Percentiles rank a stretch among this genome's conserved stretches.
These are phyloP conservation scores for Trachymyrmex septentrionalis DNA, from an alignment of 1,140 invertebrate species.

Conservation along the genomic window DNA sequence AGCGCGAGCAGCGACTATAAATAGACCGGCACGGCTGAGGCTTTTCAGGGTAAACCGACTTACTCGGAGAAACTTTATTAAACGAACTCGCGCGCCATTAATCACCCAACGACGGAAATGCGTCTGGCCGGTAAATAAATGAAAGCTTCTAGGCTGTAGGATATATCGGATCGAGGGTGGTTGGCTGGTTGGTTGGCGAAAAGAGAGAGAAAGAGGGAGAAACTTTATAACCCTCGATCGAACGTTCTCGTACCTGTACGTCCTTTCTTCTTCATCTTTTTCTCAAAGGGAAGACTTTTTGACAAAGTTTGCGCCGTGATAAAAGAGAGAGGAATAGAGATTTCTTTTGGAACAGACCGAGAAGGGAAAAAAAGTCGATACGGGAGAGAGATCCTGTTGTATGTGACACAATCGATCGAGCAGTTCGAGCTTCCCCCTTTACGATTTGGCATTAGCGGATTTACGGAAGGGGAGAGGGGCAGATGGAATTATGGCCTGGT, in stretches of 20 bases:
- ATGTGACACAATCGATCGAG: not conserved
- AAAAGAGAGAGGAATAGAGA: not conserved
- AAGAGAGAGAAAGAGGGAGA: not conserved
- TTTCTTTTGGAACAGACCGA: not conserved
- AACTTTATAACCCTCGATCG: slow-evolving; percentile 55
- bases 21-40: slow-evolving; percentile 39
- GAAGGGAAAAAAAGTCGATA: slow-evolving; percentile 11
- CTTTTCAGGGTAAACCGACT: slow-evolving; percentile 51
- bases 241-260: slow-evolving; percentile 24
- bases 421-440: slow-evolving; percentile 15
- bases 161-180: slow-evolving; percentile 43
- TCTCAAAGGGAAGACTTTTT: slow-evolving; percentile 4
- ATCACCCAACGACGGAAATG: slow-evolving; percentile 58
- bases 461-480: too few species aligned
- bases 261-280: not conserved
- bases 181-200: not conserved
- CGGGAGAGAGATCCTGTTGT: not conserved
- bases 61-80: slow-evolving; percentile 51
- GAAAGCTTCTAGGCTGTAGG: slow-evolving; percentile 38
- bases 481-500: too few species aligned
- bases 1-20: slow-evolving; percentile 49
- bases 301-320: slow-evolving; percentile 12
- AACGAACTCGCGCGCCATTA: slow-evolving; percentile 44
- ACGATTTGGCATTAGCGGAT: slow-evolving; percentile 23
- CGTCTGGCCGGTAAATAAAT: slow-evolving; percentile 57